These are phyloP conservation scores for Varecia variegata DNA, from an alignment of 2,797 vertebrate species.

Conservation along the genomic window DNA sequence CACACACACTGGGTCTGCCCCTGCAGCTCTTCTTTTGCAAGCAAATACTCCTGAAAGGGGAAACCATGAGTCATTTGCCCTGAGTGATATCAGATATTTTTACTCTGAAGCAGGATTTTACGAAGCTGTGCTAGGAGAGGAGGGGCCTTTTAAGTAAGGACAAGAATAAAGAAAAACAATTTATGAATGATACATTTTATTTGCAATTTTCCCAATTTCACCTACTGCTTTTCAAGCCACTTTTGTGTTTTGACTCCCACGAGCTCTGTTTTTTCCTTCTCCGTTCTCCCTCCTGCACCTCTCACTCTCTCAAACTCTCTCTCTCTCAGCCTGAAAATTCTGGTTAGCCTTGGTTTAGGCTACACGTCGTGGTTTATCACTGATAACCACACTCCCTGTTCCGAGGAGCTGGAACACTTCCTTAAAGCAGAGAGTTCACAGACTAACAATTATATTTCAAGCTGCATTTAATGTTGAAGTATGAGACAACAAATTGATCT, in stretches of 20 bases:
- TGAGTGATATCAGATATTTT: not conserved
- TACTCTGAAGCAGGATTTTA: not conserved
- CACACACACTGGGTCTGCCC: not conserved
- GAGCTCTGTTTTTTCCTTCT: not conserved
- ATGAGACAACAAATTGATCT: slow-evolving; percentile 71
- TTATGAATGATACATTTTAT: not conserved
- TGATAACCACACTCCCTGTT: slow-evolving; percentile 31
- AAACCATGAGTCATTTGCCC: not conserved
- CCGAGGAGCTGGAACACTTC: slow-evolving; percentile 37
- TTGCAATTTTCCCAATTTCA: not conserved
- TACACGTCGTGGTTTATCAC: slow-evolving; percentile 58
- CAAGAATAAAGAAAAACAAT: not conserved
- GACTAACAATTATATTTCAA: slow-evolving; percentile 61
- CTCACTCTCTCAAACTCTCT: not conserved
- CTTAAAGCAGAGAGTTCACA: slow-evolving; percentile 25
- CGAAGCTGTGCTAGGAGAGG: not conserved
- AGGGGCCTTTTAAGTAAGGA: not conserved
- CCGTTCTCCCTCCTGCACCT: not conserved
- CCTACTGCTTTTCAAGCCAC: not conserved
- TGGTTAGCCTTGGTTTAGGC: slow-evolving; percentile 65
- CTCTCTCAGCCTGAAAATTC: slow-evolving; percentile 51
- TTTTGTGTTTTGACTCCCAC: not conserved
- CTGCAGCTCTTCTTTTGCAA: not conserved
- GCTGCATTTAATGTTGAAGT: slow-evolving; percentile 56
- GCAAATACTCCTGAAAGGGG: not conserved